Conservation (phyloP, 2,797 vertebrate species). For the Anabas testudineus region DNA sequence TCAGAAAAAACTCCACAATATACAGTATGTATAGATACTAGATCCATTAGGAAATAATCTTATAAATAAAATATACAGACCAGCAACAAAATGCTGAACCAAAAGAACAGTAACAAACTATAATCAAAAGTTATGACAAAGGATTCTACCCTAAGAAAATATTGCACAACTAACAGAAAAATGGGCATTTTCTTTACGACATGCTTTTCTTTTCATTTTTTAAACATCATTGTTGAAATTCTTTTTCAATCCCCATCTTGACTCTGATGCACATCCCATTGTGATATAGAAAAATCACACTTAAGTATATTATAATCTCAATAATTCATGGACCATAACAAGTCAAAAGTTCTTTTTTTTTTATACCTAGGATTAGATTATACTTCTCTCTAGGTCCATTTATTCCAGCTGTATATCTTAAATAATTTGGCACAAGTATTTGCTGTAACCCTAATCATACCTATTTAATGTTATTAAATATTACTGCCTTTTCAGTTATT, state of each 20-base stretch:
- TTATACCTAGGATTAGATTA: slow-evolving; percentile 29
- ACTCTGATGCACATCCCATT: slow-evolving; percentile 48
- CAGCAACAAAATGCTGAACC: slow-evolving; percentile 77
- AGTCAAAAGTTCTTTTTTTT: slow-evolving; percentile 31
- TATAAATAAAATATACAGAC: slow-evolving; percentile 88
- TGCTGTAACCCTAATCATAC: slow-evolving; percentile 32
- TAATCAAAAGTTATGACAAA: slow-evolving; percentile 68
- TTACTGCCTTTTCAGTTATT: slow-evolving; percentile 6
- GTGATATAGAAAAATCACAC: slow-evolving; percentile 45
- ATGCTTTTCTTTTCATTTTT: slow-evolving; percentile 63
- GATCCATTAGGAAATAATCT: slow-evolving; percentile 81
- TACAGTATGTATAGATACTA: slow-evolving; percentile 80
- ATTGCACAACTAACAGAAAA: slow-evolving; percentile 85
- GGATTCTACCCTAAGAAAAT: slow-evolving; percentile 66
- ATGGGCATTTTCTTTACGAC: slow-evolving; percentile 64
- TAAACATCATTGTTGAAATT: slow-evolving; percentile 14
- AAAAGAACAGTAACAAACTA: slow-evolving; percentile 66
- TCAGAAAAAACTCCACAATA: slow-evolving; percentile 79
- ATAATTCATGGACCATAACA: slow-evolving; percentile 49
- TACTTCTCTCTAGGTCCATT: slow-evolving; percentile 31
- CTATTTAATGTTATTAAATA: slow-evolving; percentile 23
- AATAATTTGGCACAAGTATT: slow-evolving; percentile 77
- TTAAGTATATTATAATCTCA: slow-evolving; percentile 55
- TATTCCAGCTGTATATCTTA: slow-evolving; percentile 25
- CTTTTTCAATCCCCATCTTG: slow-evolving; percentile 25